A percentile compares a stretch with the other conserved stretches of the same genome.
phyloP scores from a whole-genome alignment of 2,888 invertebrate species.

The Malachius bipustulatus region DNA sequence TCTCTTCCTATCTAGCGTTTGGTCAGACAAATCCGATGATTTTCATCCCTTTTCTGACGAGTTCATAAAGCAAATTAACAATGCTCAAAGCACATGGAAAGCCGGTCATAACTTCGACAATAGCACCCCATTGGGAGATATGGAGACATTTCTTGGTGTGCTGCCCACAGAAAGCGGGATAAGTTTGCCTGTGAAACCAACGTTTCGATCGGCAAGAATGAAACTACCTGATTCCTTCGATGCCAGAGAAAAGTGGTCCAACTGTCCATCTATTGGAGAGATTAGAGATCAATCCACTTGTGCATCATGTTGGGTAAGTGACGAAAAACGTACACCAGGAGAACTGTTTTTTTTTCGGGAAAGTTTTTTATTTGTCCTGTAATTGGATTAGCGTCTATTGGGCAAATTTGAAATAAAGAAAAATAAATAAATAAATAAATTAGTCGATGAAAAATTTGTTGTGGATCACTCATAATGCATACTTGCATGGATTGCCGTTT shows the following conservation, averaged over 20 bases:
- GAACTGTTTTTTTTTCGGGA: too few species aligned
- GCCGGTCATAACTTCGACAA: slow-evolving; percentile 66
- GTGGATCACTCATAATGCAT: too few species aligned
- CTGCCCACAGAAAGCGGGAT: slow-evolving; percentile 27
- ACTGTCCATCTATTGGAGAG: slow-evolving; percentile 69
- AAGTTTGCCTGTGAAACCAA: slow-evolving; percentile 28
- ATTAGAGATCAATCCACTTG: slow-evolving; percentile 76
- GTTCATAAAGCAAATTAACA: slow-evolving; percentile 58
- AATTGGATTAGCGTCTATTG: too few species aligned
- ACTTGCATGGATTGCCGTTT: too few species aligned
- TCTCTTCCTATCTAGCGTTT: background rate
- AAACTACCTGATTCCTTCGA: slow-evolving; percentile 67
- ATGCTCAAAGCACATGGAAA: slow-evolving; percentile 57
- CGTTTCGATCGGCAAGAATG: slow-evolving; percentile 32
- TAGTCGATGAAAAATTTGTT: too few species aligned
- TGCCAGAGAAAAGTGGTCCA: slow-evolving; percentile 63
- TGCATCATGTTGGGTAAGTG: slow-evolving; percentile 72
- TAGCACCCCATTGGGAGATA: slow-evolving; percentile 44
- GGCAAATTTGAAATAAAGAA: too few species aligned
- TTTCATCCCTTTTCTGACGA: slow-evolving; percentile 54
- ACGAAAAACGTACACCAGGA: too few species aligned
- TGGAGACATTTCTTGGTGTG: slow-evolving; percentile 57
- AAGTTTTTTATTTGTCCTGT: too few species aligned
- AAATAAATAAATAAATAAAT: too few species aligned
- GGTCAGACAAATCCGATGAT: background rate